Percentiles rank a stretch among this genome's conserved stretches.
phyloP scores from a whole-genome alignment of 1,140 invertebrate genomes.

The Nasonia vitripennis region DNA sequence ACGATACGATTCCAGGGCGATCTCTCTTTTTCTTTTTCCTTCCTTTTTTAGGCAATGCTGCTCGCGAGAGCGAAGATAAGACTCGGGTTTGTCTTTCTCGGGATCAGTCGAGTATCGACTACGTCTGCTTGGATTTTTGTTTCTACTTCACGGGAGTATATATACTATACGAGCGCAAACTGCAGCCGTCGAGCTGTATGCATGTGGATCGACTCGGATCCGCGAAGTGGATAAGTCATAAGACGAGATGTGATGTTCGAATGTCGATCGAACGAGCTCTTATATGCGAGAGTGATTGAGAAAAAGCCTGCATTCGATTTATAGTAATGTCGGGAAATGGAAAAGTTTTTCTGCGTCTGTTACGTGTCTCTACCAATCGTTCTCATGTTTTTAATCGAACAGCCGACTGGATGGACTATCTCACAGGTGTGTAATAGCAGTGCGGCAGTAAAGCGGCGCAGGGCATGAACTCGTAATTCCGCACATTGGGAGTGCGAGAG shows the following conservation, averaged over 20 bases:
- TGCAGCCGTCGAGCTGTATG: not conserved
- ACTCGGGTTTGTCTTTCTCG: conserved; percentile 13
- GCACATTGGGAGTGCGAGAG: conserved; percentile 60
- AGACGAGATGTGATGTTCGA: conserved; percentile 22
- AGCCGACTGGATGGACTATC: not conserved
- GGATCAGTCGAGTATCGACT: conserved; percentile 29
- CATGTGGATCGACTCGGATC: not conserved
- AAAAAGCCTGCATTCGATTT: not conserved
- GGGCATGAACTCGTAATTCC: conserved; percentile 57
- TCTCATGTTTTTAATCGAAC: no score
- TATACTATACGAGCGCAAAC: not conserved
- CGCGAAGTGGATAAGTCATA: conserved; percentile 25
- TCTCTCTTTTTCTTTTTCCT: not conserved
- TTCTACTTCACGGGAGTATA: not conserved
- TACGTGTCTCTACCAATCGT: no score
- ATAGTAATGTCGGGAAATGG: no score
- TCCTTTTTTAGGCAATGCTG: not conserved
- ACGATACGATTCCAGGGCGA: not conserved
- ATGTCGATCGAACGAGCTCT: conserved; percentile 52
- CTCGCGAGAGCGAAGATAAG: not conserved
- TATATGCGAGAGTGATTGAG: not conserved
- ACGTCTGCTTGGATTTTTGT: conserved; percentile 1
- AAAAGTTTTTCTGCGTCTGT: no score
- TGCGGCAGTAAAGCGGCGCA: conserved; percentile 16
- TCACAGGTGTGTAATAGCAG: not conserved